A percentile compares a stretch with the other conserved stretches of the same genome.
These are phyloP conservation scores for Calliopum simillimum DNA, from an alignment of 2,888 invertebrate species.

Conservation along the genomic window DNA sequence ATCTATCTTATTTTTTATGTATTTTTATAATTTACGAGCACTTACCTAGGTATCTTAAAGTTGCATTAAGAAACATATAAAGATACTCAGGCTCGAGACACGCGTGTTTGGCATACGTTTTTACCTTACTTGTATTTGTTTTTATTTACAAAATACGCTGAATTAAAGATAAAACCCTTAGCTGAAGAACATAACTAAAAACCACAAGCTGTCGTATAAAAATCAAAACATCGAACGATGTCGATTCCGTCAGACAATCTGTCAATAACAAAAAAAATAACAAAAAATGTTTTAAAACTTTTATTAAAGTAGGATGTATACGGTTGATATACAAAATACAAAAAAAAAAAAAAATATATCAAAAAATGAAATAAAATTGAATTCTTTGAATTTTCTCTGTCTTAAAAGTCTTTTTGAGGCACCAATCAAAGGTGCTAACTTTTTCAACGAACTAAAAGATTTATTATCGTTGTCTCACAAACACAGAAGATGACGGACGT, in stretches of 20 bases:
- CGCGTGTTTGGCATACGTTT: conserved; percentile 34
- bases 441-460: conserved; percentile 28
- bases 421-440: conserved; percentile 35
- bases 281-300: conserved; percentile 4
- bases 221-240: background rate
- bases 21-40: conserved; percentile 9
- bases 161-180: background rate
- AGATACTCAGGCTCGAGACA: background rate
- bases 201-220: conserved; percentile 19
- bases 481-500: background rate
- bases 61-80: conserved; percentile 27
- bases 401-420: background rate
- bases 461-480: conserved; percentile 6
- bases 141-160: background rate
- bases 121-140: conserved; percentile 8
- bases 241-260: conserved; percentile 8
- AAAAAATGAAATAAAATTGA: background rate
- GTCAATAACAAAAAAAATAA: conserved; percentile 18
- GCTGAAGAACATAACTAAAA: background rate
- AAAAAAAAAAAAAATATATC: background rate
- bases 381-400: background rate
- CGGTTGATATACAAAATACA: background rate
- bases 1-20: too few species aligned
- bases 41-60: conserved; percentile 15
- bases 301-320: conserved; percentile 24